Evolutionary conservation across 2,888 invertebrate genomes (phyloP).

Genomic region (Sacculina carcini): DNA sequence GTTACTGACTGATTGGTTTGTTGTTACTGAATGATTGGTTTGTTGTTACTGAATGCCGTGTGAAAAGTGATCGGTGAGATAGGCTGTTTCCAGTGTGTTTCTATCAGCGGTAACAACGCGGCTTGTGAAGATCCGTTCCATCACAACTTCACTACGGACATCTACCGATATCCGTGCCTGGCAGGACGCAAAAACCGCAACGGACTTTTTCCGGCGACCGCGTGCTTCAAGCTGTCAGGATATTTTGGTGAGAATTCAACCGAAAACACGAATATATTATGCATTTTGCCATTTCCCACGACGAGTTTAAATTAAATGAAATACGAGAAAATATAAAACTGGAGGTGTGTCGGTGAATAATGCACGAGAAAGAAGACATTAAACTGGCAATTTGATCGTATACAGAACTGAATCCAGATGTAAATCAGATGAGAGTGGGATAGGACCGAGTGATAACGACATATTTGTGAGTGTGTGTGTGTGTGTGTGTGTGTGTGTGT

Average conservation of each 20-base stretch:
- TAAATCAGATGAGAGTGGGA: background rate
- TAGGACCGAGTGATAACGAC: background rate
- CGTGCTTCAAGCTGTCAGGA: slow-evolving; percentile 85
- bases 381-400: too few relatives aligned
- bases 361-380: too few relatives aligned
- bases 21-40: too few relatives aligned
- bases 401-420: background rate
- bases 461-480: background rate
- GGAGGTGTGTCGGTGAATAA: too few relatives aligned
- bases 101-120: slow-evolving; percentile 56
- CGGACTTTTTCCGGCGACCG: slow-evolving; percentile 84
- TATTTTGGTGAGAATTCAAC: slow-evolving; percentile 63
- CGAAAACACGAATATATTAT: too few relatives aligned
- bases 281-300: too few relatives aligned
- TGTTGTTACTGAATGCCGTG: too few relatives aligned
- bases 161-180: slow-evolving; percentile 74
- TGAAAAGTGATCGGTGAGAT: slow-evolving; percentile 37
- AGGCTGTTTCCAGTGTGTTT: slow-evolving; percentile 92
- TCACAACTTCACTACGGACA: slow-evolving; percentile 56
- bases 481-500: background rate
- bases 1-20: too few relatives aligned
- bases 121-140: slow-evolving; percentile 89
- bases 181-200: slow-evolving; percentile 74
- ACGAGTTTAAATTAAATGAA: too few relatives aligned
- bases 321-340: too few relatives aligned